phyloP scores from a whole-genome alignment of 2,888 invertebrate species.

The Octodonta nipae region DNA sequence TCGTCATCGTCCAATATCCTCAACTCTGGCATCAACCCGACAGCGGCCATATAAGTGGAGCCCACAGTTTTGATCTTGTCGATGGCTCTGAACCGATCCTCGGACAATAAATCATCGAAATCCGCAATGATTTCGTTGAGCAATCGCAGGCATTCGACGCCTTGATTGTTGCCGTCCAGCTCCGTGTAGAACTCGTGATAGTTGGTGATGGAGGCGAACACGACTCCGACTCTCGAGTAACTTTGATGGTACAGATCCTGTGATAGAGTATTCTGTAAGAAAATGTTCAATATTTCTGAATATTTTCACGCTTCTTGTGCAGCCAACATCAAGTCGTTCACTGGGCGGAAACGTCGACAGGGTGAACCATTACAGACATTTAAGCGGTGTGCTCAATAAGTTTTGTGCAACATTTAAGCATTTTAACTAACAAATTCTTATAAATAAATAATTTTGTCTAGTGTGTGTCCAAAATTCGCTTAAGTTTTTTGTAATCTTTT shows the following conservation, averaged over 20 bases:
- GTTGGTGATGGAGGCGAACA: slow-evolving; percentile 86
- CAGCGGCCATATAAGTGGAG: slow-evolving; percentile 86
- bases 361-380: too few relatives aligned
- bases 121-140: slow-evolving; percentile 87
- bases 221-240: slow-evolving; percentile 79
- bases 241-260: slow-evolving; percentile 88
- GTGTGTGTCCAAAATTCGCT: too few relatives aligned
- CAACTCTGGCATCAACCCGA: slow-evolving; percentile 74
- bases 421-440: too few relatives aligned
- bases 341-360: too few relatives aligned
- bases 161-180: slow-evolving; percentile 82
- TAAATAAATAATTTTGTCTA: too few relatives aligned
- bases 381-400: too few relatives aligned
- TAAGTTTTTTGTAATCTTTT: too few relatives aligned
- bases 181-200: slow-evolving; percentile 91
- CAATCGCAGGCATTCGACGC: slow-evolving; percentile 74
- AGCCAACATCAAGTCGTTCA: slow-evolving; percentile 26
- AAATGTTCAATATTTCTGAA: slow-evolving; percentile 14
- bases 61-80: slow-evolving; percentile 92
- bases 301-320: slow-evolving; percentile 19
- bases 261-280: slow-evolving; percentile 44
- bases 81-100: slow-evolving; percentile 72
- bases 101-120: slow-evolving; percentile 81
- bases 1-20: slow-evolving; percentile 56
- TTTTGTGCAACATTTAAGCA: too few relatives aligned